Evolutionary conservation across 2,888 invertebrate species (phyloP), one percentile per base, ranked within the genome.

Genomic region (Spodoptera picta): DNA sequence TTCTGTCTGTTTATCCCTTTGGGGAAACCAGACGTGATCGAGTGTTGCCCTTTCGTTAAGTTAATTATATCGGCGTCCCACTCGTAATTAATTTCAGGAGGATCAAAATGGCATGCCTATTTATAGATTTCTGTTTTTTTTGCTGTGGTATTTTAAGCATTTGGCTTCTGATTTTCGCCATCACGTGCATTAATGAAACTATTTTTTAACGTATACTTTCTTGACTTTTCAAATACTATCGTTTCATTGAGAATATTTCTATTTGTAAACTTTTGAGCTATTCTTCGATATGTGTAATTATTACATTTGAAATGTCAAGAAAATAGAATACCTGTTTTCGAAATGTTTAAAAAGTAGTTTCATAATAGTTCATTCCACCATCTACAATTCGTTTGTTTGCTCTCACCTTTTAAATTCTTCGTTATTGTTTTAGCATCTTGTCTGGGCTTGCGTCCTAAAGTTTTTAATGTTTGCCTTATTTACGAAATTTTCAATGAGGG

Each of bases 351-450:
- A 36, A 36, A 36, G 36, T 36, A 36, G 36, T 36, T 36, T 36
- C 36, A 36, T 36, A 36, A 6, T 6, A 36, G 4, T 44, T 14
- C 12, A 5, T 12, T 12, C 14, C 44, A 42, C 41, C 47, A 44
- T 54, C 57, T 27, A 65, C 48, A 41, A 60, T 42, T 73, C 51
- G 60, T 45, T 60, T 60, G 6, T 51, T 55, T 65, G 31, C 53
- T 75, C 76, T 67, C 80, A 89, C 89, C 86, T 86, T 89, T 90
- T 4, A 69, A 83, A 77, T 83, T 82, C 79, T 89, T 86, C 74
- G 70, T 58, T 60, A 75, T 55, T 42, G 51, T 75, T 71, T 71
- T 71, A 75, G 65, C 65, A 36, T 75, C 76, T n/a, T 71, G 72
- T 31, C 72, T 65, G 45, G 59, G 72, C 72, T 75, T 72, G 76